These are phyloP conservation scores for Cololabis saira DNA, from an alignment of 2,113 vertebrate genomes.

Conservation along the genomic window DNA sequence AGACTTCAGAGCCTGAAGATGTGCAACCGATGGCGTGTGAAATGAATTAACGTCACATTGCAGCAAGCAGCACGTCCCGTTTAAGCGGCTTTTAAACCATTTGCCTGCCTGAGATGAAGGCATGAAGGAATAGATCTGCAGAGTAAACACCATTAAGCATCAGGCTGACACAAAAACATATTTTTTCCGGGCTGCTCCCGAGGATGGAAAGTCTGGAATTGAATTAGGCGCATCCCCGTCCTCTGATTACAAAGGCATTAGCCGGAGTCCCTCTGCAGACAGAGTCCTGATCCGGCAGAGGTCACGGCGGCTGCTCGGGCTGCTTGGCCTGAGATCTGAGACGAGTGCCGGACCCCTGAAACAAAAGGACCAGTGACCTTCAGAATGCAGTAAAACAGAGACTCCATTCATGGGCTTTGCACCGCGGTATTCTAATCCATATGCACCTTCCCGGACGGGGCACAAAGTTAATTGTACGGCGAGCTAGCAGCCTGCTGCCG, in stretches of 20 bases:
- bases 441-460: constrained; percentile 51
- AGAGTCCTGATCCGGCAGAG: constrained; percentile 11
- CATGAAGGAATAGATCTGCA: no score
- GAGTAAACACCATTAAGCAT: no score
- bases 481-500: constrained; percentile 40
- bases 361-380: constrained; percentile 53
- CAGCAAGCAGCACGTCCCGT: no score
- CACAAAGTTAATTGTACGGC: constrained; percentile 60
- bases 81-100: no score
- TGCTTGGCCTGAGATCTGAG: constrained; percentile 48
- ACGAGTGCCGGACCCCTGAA: constrained; percentile 28
- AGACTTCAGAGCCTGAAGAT: no score
- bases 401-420: constrained; percentile 50
- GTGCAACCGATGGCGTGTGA: no score
- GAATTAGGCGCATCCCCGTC: neutral
- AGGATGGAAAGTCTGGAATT: neutral
- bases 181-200: neutral
- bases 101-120: no score
- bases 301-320: constrained; percentile 36
- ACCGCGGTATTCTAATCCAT: constrained; percentile 60
- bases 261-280: constrained; percentile 7
- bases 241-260: constrained; percentile 5
- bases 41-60: no score
- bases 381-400: constrained; percentile 53
- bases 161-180: no score